Percentiles rank a stretch among this genome's conserved stretches.
These are phyloP conservation scores for Myzus persicae DNA, from an alignment of 1,140 invertebrate species.

Conservation along the genomic window DNA sequence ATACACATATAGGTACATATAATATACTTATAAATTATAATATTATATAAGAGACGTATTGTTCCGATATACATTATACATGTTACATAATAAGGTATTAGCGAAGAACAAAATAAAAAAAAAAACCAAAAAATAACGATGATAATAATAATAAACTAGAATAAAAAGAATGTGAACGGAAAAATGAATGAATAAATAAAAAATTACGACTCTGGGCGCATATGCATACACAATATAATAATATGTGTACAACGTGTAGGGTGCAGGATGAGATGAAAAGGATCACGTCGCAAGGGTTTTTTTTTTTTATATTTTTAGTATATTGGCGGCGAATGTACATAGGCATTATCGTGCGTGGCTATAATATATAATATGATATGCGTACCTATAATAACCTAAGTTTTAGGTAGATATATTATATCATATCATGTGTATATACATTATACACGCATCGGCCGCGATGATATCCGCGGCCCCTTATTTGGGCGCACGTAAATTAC, in stretches of 20 bases:
- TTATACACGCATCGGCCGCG: background rate
- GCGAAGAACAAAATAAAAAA: background rate
- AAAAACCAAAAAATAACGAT: background rate
- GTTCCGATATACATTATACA: background rate
- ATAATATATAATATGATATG: background rate
- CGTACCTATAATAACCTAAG: background rate
- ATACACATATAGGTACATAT: background rate
- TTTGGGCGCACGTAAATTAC: constrained; percentile 35
- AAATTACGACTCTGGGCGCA: constrained; percentile 19
- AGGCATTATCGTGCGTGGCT: too few species aligned
- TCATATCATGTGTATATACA: background rate
- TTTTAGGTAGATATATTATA: too few species aligned
- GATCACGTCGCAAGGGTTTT: background rate
- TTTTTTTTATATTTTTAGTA: constrained; percentile 18
- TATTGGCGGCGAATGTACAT: background rate
- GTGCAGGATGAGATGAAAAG: background rate
- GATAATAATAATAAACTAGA: constrained; percentile 27
- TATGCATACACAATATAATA: constrained; percentile 13
- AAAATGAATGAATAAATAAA: constrained; percentile 29
- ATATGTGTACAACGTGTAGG: background rate
- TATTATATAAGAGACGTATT: background rate
- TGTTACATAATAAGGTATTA: background rate
- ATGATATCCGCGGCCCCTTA: background rate
- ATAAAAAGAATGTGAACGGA: constrained; percentile 3
- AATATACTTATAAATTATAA: background rate